Conservation (phyloP, 2,113 vertebrate species). For the Takifugu bimaculatus region DNA sequence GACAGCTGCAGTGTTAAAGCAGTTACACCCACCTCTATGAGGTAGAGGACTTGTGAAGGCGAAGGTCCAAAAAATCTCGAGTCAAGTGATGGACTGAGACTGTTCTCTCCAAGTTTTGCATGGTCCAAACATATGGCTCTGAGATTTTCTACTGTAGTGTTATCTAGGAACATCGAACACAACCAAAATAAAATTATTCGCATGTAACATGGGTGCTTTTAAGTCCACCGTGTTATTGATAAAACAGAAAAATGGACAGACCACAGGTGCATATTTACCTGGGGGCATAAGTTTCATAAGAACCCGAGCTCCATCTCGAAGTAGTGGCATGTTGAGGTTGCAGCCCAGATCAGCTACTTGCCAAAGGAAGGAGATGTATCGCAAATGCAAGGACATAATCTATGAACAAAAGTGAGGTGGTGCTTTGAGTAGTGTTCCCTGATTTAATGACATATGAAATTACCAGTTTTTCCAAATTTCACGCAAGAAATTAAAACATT, state of each 20-base stretch:
- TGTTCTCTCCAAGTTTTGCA: constrained; percentile 97
- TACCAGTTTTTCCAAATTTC: neutral
- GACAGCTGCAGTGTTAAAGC: neutral
- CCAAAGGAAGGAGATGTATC: constrained; percentile 99
- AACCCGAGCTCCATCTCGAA: constrained; percentile 93
- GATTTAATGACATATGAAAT: constrained; percentile 1
- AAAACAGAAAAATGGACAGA: neutral
- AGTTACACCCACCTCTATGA: constrained; percentile 86
- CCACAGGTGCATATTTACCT: constrained; percentile 70
- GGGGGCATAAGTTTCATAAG: constrained; percentile 99
- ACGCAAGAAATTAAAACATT: too few relatives aligned
- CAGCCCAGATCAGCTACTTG: constrained; percentile 98
- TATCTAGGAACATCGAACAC: constrained; percentile 77
- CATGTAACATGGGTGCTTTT: neutral
- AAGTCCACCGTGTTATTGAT: neutral
- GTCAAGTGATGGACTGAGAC: constrained; percentile 94
- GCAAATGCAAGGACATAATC: constrained; percentile 98
- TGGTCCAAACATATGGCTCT: constrained; percentile 97
- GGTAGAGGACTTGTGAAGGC: constrained; percentile 98
- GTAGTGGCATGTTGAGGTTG: constrained; percentile 94
- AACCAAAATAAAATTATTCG: constrained; percentile 5
- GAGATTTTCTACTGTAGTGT: constrained; percentile 94
- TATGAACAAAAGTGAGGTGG: constrained; percentile 58
- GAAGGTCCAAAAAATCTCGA: constrained; percentile 98
- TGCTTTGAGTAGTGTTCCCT: neutral